phyloP scores from a whole-genome alignment of 1,140 invertebrate species.

The Homalodisca vitripennis region DNA sequence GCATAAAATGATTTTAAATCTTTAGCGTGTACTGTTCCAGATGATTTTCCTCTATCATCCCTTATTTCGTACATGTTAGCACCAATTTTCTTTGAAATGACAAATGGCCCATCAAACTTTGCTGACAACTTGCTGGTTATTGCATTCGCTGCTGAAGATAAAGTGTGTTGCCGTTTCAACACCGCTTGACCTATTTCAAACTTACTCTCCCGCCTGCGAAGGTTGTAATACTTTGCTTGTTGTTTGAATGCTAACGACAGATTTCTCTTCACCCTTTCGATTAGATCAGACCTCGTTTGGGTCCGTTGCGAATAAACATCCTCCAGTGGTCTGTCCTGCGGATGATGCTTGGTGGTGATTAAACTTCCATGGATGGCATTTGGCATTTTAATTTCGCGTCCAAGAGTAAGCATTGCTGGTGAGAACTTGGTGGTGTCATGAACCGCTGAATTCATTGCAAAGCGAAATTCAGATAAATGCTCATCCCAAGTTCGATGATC shows the following conservation, averaged over 20 bases:
- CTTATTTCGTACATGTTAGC: constrained; percentile 1
- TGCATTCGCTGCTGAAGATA: background rate
- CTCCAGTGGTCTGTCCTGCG: background rate
- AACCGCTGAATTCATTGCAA: constrained; percentile 49
- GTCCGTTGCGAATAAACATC: background rate
- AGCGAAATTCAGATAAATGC: constrained; percentile 45
- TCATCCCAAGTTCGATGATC: constrained; percentile 46
- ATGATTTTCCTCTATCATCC: background rate
- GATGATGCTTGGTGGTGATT: background rate
- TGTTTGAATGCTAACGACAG: background rate
- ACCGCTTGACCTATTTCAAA: background rate
- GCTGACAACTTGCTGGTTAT: background rate
- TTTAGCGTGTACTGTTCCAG: background rate
- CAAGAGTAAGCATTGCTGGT: constrained; percentile 47
- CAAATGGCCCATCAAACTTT: background rate
- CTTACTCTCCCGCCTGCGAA: background rate
- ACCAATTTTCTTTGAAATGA: background rate
- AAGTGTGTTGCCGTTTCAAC: background rate
- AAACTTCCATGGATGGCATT: background rate
- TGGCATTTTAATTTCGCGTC: constrained; percentile 43
- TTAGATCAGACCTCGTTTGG: background rate
- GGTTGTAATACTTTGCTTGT: constrained; percentile 14
- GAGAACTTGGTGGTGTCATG: constrained; percentile 45
- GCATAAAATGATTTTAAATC: constrained; percentile 9
- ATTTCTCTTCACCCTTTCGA: background rate